Percentiles rank a stretch among this genome's conserved stretches.
These are phyloP conservation scores for Phyllopteryx taeniolatus DNA, from an alignment of 2,113 vertebrate genomes.

Conservation along the genomic window DNA sequence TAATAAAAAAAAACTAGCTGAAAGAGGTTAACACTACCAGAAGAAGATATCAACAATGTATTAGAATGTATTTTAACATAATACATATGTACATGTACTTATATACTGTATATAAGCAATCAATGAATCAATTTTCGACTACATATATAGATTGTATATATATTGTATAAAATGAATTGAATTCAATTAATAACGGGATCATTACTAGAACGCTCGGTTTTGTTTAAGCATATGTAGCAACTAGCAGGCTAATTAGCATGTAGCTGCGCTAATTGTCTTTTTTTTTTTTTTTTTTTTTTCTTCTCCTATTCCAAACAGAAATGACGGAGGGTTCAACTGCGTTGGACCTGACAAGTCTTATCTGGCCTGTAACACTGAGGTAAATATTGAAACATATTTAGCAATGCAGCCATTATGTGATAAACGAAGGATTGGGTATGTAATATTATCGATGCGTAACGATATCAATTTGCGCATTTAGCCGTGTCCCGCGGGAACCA, in stretches of 20 bases:
- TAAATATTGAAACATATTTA: slow-evolving; percentile 39
- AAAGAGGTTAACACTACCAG: no score
- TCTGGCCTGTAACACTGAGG: slow-evolving; percentile 85
- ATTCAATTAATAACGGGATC: neutral
- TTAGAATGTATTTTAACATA: no score
- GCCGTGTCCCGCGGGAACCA: slow-evolving; percentile 84
- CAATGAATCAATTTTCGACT: no score
- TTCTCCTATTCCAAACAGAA: slow-evolving; percentile 59
- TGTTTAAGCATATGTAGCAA: neutral
- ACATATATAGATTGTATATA: no score
- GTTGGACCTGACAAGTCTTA: slow-evolving; percentile 82
- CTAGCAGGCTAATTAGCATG: neutral
- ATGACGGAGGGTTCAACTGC: slow-evolving; percentile 83
- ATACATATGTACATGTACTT: no score
- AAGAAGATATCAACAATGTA: no score
- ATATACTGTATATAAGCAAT: no score
- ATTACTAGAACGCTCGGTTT: neutral
- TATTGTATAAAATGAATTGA: no score
- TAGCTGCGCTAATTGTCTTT: neutral
- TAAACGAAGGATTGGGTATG: neutral
- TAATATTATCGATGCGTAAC: neutral
- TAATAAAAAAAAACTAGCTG: no score
- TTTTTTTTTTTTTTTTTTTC: neutral
- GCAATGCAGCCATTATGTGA: neutral
- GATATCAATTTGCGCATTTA: slow-evolving; percentile 35